These are phyloP conservation scores for Neelides folsomi DNA, from an alignment of 2,888 invertebrate species.

Conservation along the genomic window DNA sequence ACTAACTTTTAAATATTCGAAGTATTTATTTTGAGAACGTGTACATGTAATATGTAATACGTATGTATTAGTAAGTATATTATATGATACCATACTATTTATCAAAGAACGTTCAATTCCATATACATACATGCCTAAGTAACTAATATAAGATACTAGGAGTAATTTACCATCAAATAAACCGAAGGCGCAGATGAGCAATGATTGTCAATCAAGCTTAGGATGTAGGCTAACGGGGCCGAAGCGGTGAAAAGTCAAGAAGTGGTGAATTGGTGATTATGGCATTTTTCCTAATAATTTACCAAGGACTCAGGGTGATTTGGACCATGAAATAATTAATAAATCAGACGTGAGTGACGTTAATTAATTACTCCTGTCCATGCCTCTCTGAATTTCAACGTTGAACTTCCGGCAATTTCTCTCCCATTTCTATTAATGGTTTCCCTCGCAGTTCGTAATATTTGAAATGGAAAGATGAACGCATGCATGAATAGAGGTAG, in stretches of 20 bases:
- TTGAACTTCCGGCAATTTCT: neutral
- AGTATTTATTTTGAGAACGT: no score
- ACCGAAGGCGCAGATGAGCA: no score
- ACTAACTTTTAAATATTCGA: no score
- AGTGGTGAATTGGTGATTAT: neutral
- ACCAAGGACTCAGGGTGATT: constrained; percentile 2
- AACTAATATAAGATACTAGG: no score
- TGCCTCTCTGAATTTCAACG: neutral
- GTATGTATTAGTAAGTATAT: no score
- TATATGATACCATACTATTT: no score
- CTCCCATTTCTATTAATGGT: neutral
- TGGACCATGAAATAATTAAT: constrained; percentile 15
- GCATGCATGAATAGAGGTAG: neutral
- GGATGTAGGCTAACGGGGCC: neutral
- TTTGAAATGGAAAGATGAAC: neutral
- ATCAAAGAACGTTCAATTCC: no score
- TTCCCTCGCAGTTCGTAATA: neutral
- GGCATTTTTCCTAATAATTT: no score
- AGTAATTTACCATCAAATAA: no score
- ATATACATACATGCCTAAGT: no score
- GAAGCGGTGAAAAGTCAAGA: neutral
- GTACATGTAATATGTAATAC: no score
- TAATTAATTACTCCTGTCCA: constrained; percentile 14
- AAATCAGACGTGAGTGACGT: constrained; percentile 16
- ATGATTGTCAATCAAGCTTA: no score